phyloP scores from a whole-genome alignment of 64 coral and sea anemone species.

The Stichodactyla helianthus region DNA sequence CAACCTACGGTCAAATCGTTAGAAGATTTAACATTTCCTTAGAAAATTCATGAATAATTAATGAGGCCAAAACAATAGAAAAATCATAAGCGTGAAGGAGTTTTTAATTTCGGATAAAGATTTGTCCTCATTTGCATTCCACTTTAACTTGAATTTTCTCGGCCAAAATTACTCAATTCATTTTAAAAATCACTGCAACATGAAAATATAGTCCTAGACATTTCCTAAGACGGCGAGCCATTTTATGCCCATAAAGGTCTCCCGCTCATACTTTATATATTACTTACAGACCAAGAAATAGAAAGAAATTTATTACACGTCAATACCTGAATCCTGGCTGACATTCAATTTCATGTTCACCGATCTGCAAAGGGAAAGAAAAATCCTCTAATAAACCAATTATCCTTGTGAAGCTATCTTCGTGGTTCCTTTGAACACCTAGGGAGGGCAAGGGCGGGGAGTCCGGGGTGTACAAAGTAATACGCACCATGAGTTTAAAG shows the following conservation, averaged over 20 bases:
- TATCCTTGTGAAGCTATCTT: not conserved
- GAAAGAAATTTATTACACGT: not conserved
- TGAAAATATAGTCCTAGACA: too few relatives aligned
- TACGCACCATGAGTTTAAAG: conserved; percentile 77
- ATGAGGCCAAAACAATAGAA: too few relatives aligned
- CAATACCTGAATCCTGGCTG: conserved; percentile 84
- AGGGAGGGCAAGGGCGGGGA: not conserved
- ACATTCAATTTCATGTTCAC: conserved; percentile 97
- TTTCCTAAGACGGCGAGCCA: too few relatives aligned
- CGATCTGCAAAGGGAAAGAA: conserved; percentile 35
- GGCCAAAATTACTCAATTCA: too few relatives aligned
- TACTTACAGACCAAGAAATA: not conserved
- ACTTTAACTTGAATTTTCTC: too few relatives aligned
- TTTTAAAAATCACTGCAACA: too few relatives aligned
- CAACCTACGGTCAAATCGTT: conserved; percentile 35
- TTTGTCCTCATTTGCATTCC: too few relatives aligned
- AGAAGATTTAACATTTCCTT: not conserved
- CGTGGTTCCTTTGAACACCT: not conserved
- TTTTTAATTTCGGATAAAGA: too few relatives aligned
- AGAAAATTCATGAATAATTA: too few relatives aligned
- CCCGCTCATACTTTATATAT: too few relatives aligned
- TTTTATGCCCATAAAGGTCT: too few relatives aligned
- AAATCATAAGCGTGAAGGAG: too few relatives aligned
- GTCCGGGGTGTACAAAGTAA: not conserved
- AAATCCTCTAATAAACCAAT: not conserved